Base-by-base conservation (phyloP, 2,797 vertebrate genomes). In the Myoxocephalus aenaeus region DNA sequence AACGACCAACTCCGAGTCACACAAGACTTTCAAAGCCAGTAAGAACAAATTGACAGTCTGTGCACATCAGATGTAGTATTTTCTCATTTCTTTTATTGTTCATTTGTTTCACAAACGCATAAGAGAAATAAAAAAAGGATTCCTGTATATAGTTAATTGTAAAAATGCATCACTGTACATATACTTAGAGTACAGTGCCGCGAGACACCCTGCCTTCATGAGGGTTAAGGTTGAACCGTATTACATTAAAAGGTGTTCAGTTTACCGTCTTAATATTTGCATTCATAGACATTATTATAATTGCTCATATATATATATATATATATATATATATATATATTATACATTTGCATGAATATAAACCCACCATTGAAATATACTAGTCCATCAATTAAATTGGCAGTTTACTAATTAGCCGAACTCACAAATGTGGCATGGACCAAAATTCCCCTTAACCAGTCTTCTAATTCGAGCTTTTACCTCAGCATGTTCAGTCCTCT, bases 401-500 rank as follows among this genome's bases (percentile, higher is more conserved):
- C 10, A 14, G 29, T 17, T 34, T 10, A 58, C 11, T 58, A 10
- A 27, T 27, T 57, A 11, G 25, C 18, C 1, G 15, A 7, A n/a
- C 3, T 32, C 29, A 51, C 7, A 29, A n/a, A 3, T 2, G 22
- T 11, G 5, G 11, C 40, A 20, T 13, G 3, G n/a, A 14, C 4
- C 56, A 8, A 20, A 15, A 25, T 15, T 2, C 6, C 7, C 29
- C 11, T n/a, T 7, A 17, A 7, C 17, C 32, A 2, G n/a, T 9
- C 15, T 15, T 12, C 27, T 20, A 8, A 9, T 17, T 13, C 36
- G 9, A 38, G 36, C 36, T 11, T 38, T 87, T 95, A 99, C 98
- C 98, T 97, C 80, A 99, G 95, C 88, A 99, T 75, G 92, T 97
- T 96, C 85, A 97, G 93, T 92, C 98, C 98, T 88, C 98, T 96